A percentile compares a stretch with the other conserved stretches of the same genome.
Evolutionary conservation across 64 coral and sea anemone genomes (phyloP).

Genomic region (Cladopsammia gracilis): DNA sequence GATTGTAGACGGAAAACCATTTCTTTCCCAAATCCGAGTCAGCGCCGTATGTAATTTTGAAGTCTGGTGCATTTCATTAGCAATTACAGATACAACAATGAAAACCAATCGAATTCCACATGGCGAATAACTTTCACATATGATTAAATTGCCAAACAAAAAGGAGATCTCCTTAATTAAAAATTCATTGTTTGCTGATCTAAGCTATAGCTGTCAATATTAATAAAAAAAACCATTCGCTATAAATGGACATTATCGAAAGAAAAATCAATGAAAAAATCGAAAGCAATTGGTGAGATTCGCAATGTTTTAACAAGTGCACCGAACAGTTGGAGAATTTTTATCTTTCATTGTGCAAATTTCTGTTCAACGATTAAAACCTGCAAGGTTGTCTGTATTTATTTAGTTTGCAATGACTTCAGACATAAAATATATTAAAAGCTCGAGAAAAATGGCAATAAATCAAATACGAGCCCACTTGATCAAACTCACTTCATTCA

Average conservation of each 20-base stretch:
- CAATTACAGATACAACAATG: slow-evolving; percentile 19
- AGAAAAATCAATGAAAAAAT: too few relatives aligned
- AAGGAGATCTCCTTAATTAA: slow-evolving; percentile 30
- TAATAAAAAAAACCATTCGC: not conserved
- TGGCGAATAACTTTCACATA: slow-evolving; percentile 16
- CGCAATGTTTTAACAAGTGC: too few relatives aligned
- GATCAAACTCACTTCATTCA: not conserved
- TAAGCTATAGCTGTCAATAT: not conserved
- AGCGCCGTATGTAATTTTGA: slow-evolving; percentile 8
- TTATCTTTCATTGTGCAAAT: not conserved
- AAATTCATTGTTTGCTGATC: slow-evolving; percentile 43
- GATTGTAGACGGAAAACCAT: not conserved
- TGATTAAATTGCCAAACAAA: slow-evolving; percentile 42
- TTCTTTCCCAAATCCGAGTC: slow-evolving; percentile 6
- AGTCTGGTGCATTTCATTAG: slow-evolving; percentile 49
- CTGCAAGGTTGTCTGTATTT: not conserved
- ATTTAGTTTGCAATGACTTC: not conserved
- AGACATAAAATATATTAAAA: slow-evolving; percentile 21
- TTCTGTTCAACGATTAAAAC: not conserved
- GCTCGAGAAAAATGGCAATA: not conserved
- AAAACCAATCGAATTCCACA: slow-evolving; percentile 3
- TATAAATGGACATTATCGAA: not conserved
- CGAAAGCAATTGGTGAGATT: too few relatives aligned
- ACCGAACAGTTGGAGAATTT: too few relatives aligned
- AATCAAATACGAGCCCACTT: not conserved